Percentiles rank a stretch among this genome's conserved stretches.
Evolutionary conservation across 2,888 invertebrate genomes (phyloP).

Genomic region (Luperina nickerlii): DNA sequence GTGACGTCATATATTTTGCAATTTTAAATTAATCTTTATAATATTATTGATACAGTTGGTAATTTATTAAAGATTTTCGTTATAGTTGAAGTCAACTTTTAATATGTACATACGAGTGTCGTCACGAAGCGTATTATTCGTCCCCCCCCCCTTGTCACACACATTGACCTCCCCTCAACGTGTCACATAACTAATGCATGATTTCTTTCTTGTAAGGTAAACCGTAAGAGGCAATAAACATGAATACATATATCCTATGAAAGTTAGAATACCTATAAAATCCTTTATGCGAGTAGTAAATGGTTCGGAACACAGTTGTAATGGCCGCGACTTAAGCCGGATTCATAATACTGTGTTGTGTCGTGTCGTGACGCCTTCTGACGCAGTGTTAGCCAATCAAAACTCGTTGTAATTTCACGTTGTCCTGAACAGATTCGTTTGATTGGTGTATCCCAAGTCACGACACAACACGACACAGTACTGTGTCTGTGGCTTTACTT

Average conservation of each 20-base stretch:
- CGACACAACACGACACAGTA: too few species aligned
- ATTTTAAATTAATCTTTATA: neutral
- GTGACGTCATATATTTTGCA: neutral
- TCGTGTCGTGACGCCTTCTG: too few species aligned
- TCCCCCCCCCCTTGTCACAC: neutral
- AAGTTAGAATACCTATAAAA: constrained; percentile 26
- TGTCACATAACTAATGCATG: neutral
- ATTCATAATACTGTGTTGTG: too few species aligned
- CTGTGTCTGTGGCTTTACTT: too few species aligned
- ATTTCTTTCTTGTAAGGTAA: neutral
- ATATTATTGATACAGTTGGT: neutral
- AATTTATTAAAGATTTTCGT: neutral
- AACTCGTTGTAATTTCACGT: too few species aligned
- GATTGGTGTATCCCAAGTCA: too few species aligned
- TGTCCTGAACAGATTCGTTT: too few species aligned
- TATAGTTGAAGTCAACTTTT: neutral
- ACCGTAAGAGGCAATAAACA: constrained; percentile 16
- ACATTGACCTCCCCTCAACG: neutral
- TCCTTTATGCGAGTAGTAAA: constrained; percentile 9
- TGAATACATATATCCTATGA: constrained; percentile 5
- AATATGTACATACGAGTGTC: neutral
- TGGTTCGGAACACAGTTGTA: neutral
- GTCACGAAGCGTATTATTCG: neutral
- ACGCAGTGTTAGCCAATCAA: too few species aligned
- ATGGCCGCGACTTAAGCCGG: neutral